Evolutionary conservation across 2,888 invertebrate genomes (phyloP).

Genomic region (Drosophila paramelanica): DNA sequence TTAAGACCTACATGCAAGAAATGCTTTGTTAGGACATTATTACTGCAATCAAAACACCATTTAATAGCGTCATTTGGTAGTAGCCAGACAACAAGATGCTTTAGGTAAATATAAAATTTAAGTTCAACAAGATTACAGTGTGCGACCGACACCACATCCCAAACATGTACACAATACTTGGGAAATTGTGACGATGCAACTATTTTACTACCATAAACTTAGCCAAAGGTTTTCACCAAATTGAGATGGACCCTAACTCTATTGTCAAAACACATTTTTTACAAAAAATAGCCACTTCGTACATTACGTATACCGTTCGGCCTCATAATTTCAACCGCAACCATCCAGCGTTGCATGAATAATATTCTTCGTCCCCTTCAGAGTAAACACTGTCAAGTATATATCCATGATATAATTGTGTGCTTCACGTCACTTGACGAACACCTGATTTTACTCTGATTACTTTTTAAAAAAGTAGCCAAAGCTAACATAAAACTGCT

Average conservation of each 20-base stretch:
- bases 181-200: slow-evolving; percentile 17
- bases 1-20: not conserved
- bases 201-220: slow-evolving; percentile 1
- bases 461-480: too few species aligned
- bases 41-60: not conserved
- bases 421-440: too few species aligned
- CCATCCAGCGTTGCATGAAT: too few species aligned
- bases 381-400: too few species aligned
- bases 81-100: slow-evolving; percentile 6
- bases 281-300: too few species aligned
- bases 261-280: not conserved
- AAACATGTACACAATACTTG: slow-evolving; percentile 19
- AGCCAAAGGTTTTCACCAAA: slow-evolving; percentile 21
- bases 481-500: too few species aligned
- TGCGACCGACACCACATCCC: slow-evolving; percentile 15
- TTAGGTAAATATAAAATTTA: slow-evolving; percentile 1
- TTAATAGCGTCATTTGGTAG: not conserved
- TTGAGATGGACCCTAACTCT: slow-evolving; percentile 9
- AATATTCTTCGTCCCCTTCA: too few species aligned
- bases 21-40: not conserved
- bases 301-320: too few species aligned
- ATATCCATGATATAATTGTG: too few species aligned
- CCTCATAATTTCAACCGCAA: too few species aligned
- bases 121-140: slow-evolving; percentile 18
- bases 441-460: too few species aligned